Evolutionary conservation across 30 jellyfish, hydroid and myxozoan genomes (phyloP).

Genomic region (Nemopilema nomurai): DNA sequence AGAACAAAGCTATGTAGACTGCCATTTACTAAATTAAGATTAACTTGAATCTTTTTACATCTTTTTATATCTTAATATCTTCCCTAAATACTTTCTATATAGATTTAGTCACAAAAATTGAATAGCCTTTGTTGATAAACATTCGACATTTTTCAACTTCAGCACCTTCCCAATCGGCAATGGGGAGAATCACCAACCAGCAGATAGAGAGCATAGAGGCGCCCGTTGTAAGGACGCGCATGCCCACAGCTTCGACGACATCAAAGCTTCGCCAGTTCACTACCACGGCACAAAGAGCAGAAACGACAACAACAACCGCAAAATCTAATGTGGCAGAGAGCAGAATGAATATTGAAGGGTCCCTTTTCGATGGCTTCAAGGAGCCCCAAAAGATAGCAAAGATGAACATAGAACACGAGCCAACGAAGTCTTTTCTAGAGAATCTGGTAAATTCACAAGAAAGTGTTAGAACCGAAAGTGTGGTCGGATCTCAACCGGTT

Average conservation of each 20-base stretch:
- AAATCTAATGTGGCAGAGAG: not conserved
- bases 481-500: not conserved
- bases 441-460: not conserved
- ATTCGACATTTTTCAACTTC: conserved; percentile 6
- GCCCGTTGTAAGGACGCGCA: conserved; percentile 11
- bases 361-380: conserved; percentile 24
- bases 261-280: conserved; percentile 8
- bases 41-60: no score
- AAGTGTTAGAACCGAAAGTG: not conserved
- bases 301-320: conserved; percentile 1
- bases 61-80: no score
- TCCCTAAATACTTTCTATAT: no score
- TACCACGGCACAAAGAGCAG: not conserved
- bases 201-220: conserved; percentile 4
- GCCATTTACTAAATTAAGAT: no score
- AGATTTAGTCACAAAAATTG: no score
- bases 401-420: conserved; percentile 54
- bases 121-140: not conserved
- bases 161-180: conserved; percentile 19
- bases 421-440: conserved; percentile 7
- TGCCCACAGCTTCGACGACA: conserved; percentile 44
- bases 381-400: conserved; percentile 25
- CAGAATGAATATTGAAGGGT: conserved; percentile 34
- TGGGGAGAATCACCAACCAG: not conserved
- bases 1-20: no score